Conservation (phyloP, 2,888 invertebrate species). For the Tenthredo scrophulariae region DNA sequence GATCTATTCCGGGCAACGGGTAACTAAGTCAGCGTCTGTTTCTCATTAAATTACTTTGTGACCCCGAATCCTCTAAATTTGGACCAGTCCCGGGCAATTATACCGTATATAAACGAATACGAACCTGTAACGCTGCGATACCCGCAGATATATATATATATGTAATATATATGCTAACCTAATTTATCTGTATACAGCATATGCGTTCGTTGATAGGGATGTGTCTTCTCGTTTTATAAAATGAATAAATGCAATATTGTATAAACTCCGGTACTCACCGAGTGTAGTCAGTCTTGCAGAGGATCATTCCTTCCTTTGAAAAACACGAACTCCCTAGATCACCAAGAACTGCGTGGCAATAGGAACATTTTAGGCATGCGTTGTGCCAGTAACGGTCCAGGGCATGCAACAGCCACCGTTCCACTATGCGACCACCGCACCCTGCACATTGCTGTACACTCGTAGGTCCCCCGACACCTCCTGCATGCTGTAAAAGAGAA, state of each 20-base stretch:
- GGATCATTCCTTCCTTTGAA: constrained; percentile 95
- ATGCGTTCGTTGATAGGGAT: no score
- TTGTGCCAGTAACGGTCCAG: constrained; percentile 98
- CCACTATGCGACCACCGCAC: constrained; percentile 95
- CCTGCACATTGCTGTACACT: constrained; percentile 91
- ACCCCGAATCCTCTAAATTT: constrained; percentile 77
- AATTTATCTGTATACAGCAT: no score
- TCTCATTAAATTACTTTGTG: constrained; percentile 77
- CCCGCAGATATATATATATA: not conserved
- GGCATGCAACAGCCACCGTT: constrained; percentile 94
- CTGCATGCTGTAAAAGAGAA: constrained; percentile 71
- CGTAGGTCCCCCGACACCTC: constrained; percentile 73
- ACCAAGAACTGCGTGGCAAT: constrained; percentile 93
- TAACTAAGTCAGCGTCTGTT: constrained; percentile 77
- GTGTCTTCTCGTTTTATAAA: not conserved
- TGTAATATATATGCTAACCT: not conserved
- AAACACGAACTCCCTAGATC: constrained; percentile 96
- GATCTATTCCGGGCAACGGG: constrained; percentile 74
- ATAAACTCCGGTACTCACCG: constrained; percentile 83
- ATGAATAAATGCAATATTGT: not conserved
- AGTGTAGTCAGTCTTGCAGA: constrained; percentile 97
- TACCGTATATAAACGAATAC: constrained; percentile 56
- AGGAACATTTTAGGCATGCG: constrained; percentile 95
- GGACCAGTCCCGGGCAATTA: constrained; percentile 74
- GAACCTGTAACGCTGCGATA: not conserved